Percentiles rank a stretch among this genome's conserved stretches.
phyloP scores from a whole-genome alignment of 2,797 vertebrate genomes.

The Myripristis jacobus region DNA sequence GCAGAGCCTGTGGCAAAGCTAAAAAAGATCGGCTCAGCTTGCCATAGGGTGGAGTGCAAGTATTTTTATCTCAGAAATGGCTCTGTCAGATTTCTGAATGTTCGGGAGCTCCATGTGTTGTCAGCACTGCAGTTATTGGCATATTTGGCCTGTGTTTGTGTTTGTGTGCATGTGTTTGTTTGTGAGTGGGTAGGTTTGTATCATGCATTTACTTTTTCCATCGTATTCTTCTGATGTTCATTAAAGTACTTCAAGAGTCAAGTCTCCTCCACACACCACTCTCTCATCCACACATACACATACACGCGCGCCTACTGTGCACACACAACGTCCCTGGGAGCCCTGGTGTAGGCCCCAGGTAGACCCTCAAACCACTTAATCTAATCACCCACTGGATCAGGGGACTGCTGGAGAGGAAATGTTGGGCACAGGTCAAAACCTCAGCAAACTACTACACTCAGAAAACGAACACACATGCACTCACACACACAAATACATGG shows the following conservation, averaged over 20 bases:
- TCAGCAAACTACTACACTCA: slow-evolving; percentile 13
- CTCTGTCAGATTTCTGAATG: slow-evolving; percentile 33
- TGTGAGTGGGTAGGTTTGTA: neutral
- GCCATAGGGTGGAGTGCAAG: slow-evolving; percentile 1
- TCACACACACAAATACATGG: slow-evolving; percentile 3
- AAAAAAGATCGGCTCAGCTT: neutral
- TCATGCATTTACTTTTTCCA: no score
- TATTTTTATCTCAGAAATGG: slow-evolving; percentile 7
- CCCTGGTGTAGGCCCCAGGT: slow-evolving; percentile 19
- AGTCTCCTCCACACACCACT: neutral
- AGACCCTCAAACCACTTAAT: slow-evolving; percentile 53
- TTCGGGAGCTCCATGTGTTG: slow-evolving; percentile 8
- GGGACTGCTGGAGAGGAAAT: slow-evolving; percentile 30
- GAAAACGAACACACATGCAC: slow-evolving; percentile 5
- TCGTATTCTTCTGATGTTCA: no score
- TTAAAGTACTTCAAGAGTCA: neutral
- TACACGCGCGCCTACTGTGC: slow-evolving; percentile 12
- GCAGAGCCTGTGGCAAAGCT: slow-evolving; percentile 1
- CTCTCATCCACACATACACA: slow-evolving; percentile 10
- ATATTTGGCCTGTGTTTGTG: neutral
- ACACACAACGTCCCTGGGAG: slow-evolving; percentile 7
- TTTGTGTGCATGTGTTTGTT: neutral
- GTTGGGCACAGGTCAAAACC: slow-evolving; percentile 46
- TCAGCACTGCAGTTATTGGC: no score
- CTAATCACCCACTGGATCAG: slow-evolving; percentile 52